Evolutionary conservation across 2,797 vertebrate species (phyloP).

Genomic region (Xenentodon cancila): DNA sequence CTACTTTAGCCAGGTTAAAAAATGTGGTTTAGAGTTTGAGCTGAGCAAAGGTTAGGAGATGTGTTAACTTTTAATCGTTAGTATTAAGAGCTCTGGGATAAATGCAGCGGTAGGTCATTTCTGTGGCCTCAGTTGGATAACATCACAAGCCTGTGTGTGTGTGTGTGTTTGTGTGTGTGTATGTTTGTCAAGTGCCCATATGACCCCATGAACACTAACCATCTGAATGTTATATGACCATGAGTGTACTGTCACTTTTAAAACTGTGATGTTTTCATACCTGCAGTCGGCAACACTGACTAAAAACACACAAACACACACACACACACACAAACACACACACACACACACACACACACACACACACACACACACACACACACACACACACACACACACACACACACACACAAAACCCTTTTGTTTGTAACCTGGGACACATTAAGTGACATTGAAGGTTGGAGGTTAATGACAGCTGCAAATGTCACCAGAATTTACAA

Average conservation of each 20-base stretch:
- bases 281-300: constrained; percentile 23
- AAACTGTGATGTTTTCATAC: constrained; percentile 50
- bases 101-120: constrained; percentile 40
- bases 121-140: constrained; percentile 27
- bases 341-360: too few relatives aligned
- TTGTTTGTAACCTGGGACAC: constrained; percentile 3
- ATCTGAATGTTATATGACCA: constrained; percentile 33
- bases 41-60: constrained; percentile 55
- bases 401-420: not conserved
- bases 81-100: constrained; percentile 40
- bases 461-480: constrained; percentile 42
- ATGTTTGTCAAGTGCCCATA: constrained; percentile 31
- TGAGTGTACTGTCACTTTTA: constrained; percentile 32
- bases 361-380: too few relatives aligned
- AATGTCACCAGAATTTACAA: constrained; percentile 34
- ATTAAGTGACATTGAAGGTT: constrained; percentile 31
- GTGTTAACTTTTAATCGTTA: constrained; percentile 55
- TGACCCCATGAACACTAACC: constrained; percentile 62
- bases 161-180: constrained; percentile 20
- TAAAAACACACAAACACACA: too few relatives aligned
- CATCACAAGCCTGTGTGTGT: constrained; percentile 35
- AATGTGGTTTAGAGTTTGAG: constrained; percentile 48
- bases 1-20: constrained; percentile 55
- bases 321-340: too few relatives aligned
- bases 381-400: constrained; percentile 10